Percentiles rank a stretch among this genome's conserved stretches.
These are phyloP conservation scores for Onchidella celtica DNA, from an alignment of 2,888 invertebrate genomes.

Conservation along the genomic window DNA sequence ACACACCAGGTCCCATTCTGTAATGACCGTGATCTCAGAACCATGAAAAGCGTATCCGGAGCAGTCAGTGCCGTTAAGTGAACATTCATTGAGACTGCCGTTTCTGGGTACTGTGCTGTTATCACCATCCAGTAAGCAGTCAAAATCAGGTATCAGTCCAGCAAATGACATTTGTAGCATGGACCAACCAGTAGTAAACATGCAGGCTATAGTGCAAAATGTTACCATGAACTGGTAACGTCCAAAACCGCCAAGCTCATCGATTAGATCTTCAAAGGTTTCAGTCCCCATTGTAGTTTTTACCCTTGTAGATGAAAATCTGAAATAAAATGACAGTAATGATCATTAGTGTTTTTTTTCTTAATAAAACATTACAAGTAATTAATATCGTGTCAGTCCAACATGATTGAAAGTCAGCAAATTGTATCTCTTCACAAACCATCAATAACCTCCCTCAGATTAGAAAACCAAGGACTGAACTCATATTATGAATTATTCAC, in stretches of 20 bases:
- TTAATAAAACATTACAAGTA: no score
- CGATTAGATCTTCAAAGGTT: conserved; percentile 8
- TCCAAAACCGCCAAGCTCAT: conserved; percentile 19
- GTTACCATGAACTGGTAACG: not conserved
- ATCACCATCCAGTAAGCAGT: not conserved
- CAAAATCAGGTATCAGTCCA: not conserved
- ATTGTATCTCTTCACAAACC: no score
- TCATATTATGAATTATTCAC: no score
- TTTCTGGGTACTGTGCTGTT: not conserved
- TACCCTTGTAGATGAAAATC: no score
- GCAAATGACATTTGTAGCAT: conserved; percentile 24
- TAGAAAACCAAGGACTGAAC: no score
- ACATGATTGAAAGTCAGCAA: no score
- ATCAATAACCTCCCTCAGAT: no score
- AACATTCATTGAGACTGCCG: conserved; percentile 3
- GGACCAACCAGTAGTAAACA: conserved; percentile 10
- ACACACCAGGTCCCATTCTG: conserved; percentile 49
- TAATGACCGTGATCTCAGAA: not conserved
- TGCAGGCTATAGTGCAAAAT: not conserved
- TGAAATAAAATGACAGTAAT: no score
- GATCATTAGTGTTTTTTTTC: no score
- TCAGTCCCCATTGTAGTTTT: not conserved
- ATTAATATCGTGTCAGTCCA: no score
- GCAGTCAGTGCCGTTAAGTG: not conserved
- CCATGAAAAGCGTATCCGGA: not conserved